Evolutionary conservation across 2,797 vertebrate genomes (phyloP).

Genomic region (Coilia nasus): DNA sequence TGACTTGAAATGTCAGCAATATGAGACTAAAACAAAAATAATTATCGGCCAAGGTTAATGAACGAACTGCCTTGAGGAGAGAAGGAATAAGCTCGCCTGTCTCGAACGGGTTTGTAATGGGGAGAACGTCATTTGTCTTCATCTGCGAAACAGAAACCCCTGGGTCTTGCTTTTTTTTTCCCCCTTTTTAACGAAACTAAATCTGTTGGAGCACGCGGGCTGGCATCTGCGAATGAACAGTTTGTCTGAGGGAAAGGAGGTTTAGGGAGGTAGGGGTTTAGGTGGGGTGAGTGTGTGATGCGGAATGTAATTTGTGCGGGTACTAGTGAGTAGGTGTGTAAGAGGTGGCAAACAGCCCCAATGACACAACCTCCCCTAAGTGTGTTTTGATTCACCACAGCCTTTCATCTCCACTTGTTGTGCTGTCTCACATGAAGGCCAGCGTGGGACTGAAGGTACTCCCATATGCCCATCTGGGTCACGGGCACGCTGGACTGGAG

Average conservation of each 20-base stretch:
- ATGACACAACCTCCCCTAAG: not conserved
- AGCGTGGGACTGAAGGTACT: not conserved
- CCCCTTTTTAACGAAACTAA: slow-evolving; percentile 2
- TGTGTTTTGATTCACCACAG: not conserved
- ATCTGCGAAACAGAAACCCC: slow-evolving; percentile 45
- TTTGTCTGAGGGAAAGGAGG: slow-evolving; percentile 21
- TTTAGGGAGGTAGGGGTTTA: not conserved
- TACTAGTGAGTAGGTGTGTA: not conserved
- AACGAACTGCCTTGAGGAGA: slow-evolving; percentile 64
- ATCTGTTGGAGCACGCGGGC: slow-evolving; percentile 19
- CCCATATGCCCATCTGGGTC: not conserved
- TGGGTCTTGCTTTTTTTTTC: not conserved
- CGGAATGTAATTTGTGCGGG: slow-evolving; percentile 9
- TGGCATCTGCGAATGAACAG: slow-evolving; percentile 46
- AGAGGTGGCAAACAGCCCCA: not conserved
- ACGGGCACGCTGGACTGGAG: no score
- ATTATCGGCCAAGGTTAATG: slow-evolving; percentile 74
- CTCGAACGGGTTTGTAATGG: slow-evolving; percentile 52
- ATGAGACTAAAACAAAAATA: slow-evolving; percentile 80
- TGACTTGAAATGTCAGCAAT: slow-evolving; percentile 79
- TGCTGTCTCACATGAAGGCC: not conserved
- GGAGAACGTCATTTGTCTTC: slow-evolving; percentile 55
- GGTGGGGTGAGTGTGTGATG: not conserved
- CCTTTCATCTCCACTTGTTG: slow-evolving; percentile 6
- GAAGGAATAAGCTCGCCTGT: slow-evolving; percentile 48